A percentile compares a stretch with the other conserved stretches of the same genome.
Conservation (phyloP, 1,140 invertebrate species). For the Lordiphosa mommai region DNA sequence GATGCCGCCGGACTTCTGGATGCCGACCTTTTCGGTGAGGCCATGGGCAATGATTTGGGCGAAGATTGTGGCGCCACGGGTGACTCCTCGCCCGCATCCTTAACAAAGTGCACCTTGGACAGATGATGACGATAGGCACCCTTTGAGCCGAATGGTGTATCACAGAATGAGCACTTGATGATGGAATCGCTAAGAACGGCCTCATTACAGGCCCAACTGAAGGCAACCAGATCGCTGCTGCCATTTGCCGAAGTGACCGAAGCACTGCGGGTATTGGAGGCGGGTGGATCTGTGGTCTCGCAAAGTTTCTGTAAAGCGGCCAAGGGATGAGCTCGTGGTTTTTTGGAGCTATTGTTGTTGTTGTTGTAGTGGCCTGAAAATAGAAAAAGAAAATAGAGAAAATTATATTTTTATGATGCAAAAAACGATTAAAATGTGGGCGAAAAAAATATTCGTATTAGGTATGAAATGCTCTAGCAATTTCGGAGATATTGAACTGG, state of each 20-base stretch:
- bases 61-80: conserved; percentile 64
- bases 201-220: conserved; percentile 96
- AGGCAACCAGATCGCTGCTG: conserved; percentile 86
- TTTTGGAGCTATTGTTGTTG: conserved; percentile 79
- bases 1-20: conserved; percentile 62
- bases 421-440: no score
- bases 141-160: conserved; percentile 97
- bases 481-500: no score
- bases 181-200: conserved; percentile 90
- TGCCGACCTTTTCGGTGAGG: conserved; percentile 61
- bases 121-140: conserved; percentile 97
- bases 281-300: conserved; percentile 85
- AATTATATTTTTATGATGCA: not conserved
- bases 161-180: conserved; percentile 98
- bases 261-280: conserved; percentile 52
- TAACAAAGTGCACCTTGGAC: conserved; percentile 98
- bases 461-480: no score
- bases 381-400: not conserved
- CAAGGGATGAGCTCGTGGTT: conserved; percentile 90
- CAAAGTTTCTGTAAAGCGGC: conserved; percentile 96
- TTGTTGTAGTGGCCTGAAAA: conserved; percentile 48
- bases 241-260: conserved; percentile 62
- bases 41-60: conserved; percentile 53
- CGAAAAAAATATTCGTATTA: no score
- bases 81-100: conserved; percentile 89